Evolutionary conservation across 2,888 invertebrate genomes (phyloP).

Genomic region (Dichetophora obliterata): DNA sequence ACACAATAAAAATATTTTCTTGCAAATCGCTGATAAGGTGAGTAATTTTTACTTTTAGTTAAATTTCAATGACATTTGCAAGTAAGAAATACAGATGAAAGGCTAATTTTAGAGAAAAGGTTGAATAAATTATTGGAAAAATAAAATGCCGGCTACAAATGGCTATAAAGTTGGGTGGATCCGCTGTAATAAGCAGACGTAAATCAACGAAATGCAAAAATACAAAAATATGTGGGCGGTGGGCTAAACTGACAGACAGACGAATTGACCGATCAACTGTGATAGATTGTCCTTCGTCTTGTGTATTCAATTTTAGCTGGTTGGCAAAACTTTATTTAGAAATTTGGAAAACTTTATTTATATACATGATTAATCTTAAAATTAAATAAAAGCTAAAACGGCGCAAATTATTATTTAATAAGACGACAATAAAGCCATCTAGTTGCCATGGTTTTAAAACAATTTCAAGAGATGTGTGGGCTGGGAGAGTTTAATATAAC

Average conservation of each 20-base stretch:
- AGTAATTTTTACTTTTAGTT: no score
- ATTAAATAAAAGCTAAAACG: not conserved
- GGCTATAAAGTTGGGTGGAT: not conserved
- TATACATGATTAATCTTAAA: not conserved
- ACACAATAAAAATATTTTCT: not conserved
- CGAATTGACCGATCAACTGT: not conserved
- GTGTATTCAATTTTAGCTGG: not conserved
- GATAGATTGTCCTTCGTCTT: not conserved
- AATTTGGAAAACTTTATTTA: not conserved
- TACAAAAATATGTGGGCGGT: slow-evolving; percentile 23
- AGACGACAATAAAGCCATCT: not conserved
- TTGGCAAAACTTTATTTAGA: not conserved
- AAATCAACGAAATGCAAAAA: not conserved
- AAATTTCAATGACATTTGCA: not conserved
- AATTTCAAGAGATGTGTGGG: not conserved
- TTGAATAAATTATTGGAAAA: not conserved
- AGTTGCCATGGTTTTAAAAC: no score
- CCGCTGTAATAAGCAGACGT: not conserved
- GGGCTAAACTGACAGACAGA: not conserved
- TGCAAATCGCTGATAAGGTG: not conserved
- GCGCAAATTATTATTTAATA: not conserved
- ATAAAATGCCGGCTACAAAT: slow-evolving; percentile 21
- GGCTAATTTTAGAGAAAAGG: not conserved
- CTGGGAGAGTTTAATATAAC: not conserved
- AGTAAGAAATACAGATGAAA: not conserved